phyloP scores from a whole-genome alignment of 2,888 invertebrate genomes.

The Polydrusus tereticollis region DNA sequence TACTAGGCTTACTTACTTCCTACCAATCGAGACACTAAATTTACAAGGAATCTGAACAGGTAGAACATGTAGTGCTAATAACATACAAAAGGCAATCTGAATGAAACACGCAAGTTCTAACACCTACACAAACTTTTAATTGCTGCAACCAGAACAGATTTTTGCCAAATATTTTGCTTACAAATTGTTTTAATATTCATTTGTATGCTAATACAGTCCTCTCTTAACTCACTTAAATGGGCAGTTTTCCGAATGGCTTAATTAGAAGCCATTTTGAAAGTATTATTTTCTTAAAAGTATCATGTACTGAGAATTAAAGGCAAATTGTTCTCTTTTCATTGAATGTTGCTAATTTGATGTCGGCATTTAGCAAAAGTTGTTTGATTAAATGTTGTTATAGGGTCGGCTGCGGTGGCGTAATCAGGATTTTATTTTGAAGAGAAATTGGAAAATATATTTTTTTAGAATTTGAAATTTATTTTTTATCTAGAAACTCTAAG shows the following conservation, averaged over 20 bases:
- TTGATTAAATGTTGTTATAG: not conserved
- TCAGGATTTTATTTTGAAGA: too few relatives aligned
- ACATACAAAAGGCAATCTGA: too few relatives aligned
- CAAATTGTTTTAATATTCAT: slow-evolving; percentile 6
- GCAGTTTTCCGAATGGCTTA: slow-evolving; percentile 3
- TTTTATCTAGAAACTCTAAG: too few relatives aligned
- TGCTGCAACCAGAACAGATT: not conserved
- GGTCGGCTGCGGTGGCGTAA: too few relatives aligned
- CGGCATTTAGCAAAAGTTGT: not conserved
- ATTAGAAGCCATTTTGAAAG: not conserved
- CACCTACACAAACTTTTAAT: too few relatives aligned
- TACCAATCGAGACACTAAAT: too few relatives aligned
- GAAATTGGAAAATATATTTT: too few relatives aligned
- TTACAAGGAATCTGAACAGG: too few relatives aligned
- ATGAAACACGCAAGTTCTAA: too few relatives aligned
- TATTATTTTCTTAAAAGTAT: not conserved
- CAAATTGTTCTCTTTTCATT: not conserved
- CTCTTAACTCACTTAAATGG: slow-evolving; percentile 3
- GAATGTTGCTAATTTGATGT: not conserved
- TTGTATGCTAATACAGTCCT: not conserved
- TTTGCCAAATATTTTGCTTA: not conserved
- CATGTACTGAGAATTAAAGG: not conserved
- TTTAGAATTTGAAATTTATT: too few relatives aligned
- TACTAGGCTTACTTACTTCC: too few relatives aligned
- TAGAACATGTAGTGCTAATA: too few relatives aligned